Evolutionary conservation across 1,140 invertebrate genomes (phyloP), one percentile per base, ranked within the genome.

Genomic region (Andrena cerasifolii): DNA sequence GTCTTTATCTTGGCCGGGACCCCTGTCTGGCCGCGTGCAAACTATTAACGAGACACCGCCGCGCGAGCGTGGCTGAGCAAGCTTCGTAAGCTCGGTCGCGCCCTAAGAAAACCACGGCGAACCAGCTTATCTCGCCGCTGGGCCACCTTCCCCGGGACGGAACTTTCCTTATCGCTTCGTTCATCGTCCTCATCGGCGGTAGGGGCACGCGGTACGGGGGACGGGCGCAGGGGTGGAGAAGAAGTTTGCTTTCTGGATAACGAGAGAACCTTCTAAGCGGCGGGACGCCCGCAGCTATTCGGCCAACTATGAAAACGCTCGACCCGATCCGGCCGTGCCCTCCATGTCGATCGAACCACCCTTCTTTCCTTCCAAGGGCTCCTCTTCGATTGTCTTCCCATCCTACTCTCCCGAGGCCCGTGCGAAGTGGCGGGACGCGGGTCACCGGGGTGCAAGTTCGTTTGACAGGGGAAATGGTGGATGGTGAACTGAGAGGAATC

Each of bases 161-260:
- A 83, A 68, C 10, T 78, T 74, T 53, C 78, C 79, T 85, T 85
- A 85, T 85, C 83, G 75, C 24, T 79, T 65, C 79, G 79, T 81
- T 82, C 84, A 84, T 85, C 83, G 79, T 75, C 68, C 74, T 78
- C 73, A 62, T 78, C 80, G 70, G 54, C 51, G 77, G 26, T 51
- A 49, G 51, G 70, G 40, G n/a, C n/a, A n/a, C n/a, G n/a, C n/a
- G n/a, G n/a, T n/a, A n/a, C n/a, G n/a, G n/a, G n/a, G n/a, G n/a
- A n/a, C n/a, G n/a, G n/a, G 33, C 1, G 43, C 2, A 10, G 7
- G 31, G 7, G 28, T 16, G 36, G 16, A n/a, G 54, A 78, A 82
- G 82, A 85, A 85, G 83, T 84, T 85, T 82, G 66, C 84, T 70
- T 76, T 82, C 74, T 36, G 84, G 79, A 82, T 85, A 85, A 85